A percentile compares a stretch with the other conserved stretches of the same genome.
These are phyloP conservation scores for Trachelus stipa DNA, from an alignment of 2,888 invertebrate genomes.

Conservation along the genomic window DNA sequence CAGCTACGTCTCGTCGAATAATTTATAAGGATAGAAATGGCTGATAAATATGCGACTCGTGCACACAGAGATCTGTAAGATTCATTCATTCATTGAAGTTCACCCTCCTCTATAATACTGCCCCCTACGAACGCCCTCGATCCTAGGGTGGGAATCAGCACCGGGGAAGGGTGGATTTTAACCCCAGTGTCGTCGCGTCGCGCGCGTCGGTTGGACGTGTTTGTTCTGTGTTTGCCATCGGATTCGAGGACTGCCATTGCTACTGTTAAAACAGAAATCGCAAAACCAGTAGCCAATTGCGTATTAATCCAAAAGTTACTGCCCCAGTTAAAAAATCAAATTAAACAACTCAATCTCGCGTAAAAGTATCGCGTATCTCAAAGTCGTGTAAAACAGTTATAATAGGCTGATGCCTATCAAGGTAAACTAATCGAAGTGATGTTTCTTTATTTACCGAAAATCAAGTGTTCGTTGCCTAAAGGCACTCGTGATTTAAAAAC, in stretches of 20 bases:
- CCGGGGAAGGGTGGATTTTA: constrained; percentile 12
- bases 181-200: constrained; percentile 25
- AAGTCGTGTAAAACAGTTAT: neutral
- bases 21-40: too few relatives aligned
- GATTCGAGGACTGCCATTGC: neutral
- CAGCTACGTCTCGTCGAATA: too few relatives aligned
- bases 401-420: too few relatives aligned
- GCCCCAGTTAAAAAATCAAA: too few relatives aligned
- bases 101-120: constrained; percentile 16
- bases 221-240: neutral
- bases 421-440: too few relatives aligned
- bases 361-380: too few relatives aligned
- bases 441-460: too few relatives aligned
- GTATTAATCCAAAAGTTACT: too few relatives aligned
- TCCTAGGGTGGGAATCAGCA: constrained; percentile 2
- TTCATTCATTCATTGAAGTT: constrained; percentile 18
- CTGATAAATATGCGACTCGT: neutral
- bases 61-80: neutral
- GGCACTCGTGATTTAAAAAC: too few relatives aligned
- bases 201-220: constrained; percentile 21
- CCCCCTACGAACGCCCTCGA: constrained; percentile 3
- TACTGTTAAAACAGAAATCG: too few relatives aligned
- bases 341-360: neutral
- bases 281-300: too few relatives aligned
- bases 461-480: too few relatives aligned